Percentiles rank a stretch among this genome's conserved stretches.
Evolutionary conservation across 2,797 vertebrate species (phyloP).

Genomic region (Cuniculus paca): DNA sequence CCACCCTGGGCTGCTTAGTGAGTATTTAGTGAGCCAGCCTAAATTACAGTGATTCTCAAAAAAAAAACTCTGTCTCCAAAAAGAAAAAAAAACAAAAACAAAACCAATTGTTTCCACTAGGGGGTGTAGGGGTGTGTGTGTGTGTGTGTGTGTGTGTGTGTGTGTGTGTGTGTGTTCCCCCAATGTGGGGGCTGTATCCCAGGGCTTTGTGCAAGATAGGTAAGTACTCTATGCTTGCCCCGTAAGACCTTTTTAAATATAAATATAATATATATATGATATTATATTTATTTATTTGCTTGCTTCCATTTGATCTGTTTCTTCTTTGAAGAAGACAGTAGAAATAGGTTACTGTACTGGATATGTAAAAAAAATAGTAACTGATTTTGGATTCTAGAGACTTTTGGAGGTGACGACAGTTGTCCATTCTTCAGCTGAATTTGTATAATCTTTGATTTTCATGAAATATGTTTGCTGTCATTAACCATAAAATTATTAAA

Average conservation of each 20-base stretch:
- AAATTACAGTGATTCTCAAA: too few species aligned
- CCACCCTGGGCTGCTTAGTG: neutral
- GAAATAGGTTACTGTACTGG: neutral
- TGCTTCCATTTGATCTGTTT: neutral
- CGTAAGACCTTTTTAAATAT: neutral
- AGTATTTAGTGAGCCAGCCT: neutral
- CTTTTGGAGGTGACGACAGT: neutral
- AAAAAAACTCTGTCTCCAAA: too few species aligned
- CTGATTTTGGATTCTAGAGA: neutral
- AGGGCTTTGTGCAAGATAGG: neutral
- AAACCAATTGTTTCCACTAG: neutral
- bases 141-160: neutral
- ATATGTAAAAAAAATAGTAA: slow-evolving; percentile 22
- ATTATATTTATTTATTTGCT: neutral
- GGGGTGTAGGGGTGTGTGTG: neutral
- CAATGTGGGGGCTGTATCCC: neutral
- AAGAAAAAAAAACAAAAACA: neutral
- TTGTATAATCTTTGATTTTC: slow-evolving; percentile 30
- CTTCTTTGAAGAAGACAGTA: slow-evolving; percentile 20
- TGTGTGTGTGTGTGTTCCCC: neutral
- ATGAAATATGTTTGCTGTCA: neutral
- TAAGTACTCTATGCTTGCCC: neutral
- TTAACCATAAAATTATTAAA: neutral
- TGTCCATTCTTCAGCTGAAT: slow-evolving; percentile 42
- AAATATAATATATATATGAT: neutral